A percentile compares a stretch with the other conserved stretches of the same genome.
These are phyloP conservation scores for Cryptocephalus moraei DNA, from an alignment of 2,888 invertebrate species.

Conservation along the genomic window DNA sequence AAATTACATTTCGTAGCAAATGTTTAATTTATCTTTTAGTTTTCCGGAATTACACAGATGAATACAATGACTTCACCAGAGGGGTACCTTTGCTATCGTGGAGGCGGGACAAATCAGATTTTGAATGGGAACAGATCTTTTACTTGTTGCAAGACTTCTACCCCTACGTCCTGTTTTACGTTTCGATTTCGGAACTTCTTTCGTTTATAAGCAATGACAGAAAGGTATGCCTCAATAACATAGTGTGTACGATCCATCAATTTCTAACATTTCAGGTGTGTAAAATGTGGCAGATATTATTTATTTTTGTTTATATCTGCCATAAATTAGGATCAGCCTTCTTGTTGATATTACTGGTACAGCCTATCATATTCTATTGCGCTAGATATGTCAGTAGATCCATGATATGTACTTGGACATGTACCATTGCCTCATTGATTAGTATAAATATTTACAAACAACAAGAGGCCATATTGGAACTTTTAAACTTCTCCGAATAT, in stretches of 20 bases:
- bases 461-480: constrained; percentile 13
- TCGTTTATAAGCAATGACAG: constrained; percentile 23
- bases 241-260: not conserved
- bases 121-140: constrained; percentile 61
- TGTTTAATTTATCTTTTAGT: constrained; percentile 22
- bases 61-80: constrained; percentile 43
- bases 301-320: constrained; percentile 37
- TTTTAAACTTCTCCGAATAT: constrained; percentile 31
- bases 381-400: constrained; percentile 33
- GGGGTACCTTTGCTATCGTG: constrained; percentile 48
- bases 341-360: constrained; percentile 26
- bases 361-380: constrained; percentile 47
- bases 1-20: no score
- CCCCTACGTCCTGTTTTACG: constrained; percentile 47
- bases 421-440: constrained; percentile 41
- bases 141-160: constrained; percentile 42
- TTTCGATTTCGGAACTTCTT: constrained; percentile 44
- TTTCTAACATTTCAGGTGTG: constrained; percentile 32
- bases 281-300: constrained; percentile 45
- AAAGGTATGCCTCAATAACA: constrained; percentile 7
- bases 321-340: constrained; percentile 17
- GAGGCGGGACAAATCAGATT: constrained; percentile 56
- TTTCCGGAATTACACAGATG: constrained; percentile 35
- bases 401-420: constrained; percentile 43
- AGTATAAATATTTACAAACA: constrained; percentile 19